Percentiles rank a stretch among this genome's conserved stretches.
These are phyloP conservation scores for Xestoiulus laeticollis DNA, from an alignment of 2,888 invertebrate genomes.

Conservation along the genomic window DNA sequence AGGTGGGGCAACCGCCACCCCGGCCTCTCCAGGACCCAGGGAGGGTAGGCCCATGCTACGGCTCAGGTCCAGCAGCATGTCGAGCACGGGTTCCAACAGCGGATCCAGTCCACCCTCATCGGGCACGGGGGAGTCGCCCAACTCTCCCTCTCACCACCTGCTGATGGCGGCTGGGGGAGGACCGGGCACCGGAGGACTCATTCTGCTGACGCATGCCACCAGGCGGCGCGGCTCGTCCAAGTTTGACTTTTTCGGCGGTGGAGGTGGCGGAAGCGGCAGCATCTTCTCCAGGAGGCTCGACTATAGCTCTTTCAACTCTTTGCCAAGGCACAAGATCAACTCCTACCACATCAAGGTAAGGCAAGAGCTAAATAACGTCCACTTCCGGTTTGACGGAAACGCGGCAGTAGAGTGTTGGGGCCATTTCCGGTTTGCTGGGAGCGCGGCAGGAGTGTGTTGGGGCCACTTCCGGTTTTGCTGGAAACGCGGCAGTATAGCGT, in stretches of 20 bases:
- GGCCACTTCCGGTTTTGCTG: no score
- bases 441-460: no score
- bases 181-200: conserved; percentile 7
- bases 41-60: conserved; percentile 56
- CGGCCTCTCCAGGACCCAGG: conserved; percentile 72
- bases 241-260: conserved; percentile 62
- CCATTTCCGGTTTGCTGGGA: no score
- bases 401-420: no score
- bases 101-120: conserved; percentile 59
- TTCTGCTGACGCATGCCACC: not conserved
- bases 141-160: conserved; percentile 52
- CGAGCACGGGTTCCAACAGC: conserved; percentile 64
- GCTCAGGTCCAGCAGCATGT: conserved; percentile 63
- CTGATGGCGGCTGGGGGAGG: not conserved
- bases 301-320: conserved; percentile 91
- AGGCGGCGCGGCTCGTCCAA: conserved; percentile 41
- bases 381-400: no score
- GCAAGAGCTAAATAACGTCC: not conserved
- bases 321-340: conserved; percentile 96
- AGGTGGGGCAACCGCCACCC: conserved; percentile 69
- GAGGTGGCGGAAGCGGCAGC: conserved; percentile 82
- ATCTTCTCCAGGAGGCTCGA: conserved; percentile 93
- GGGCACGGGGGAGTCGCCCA: conserved; percentile 56
- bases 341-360: conserved; percentile 99
- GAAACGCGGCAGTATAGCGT: no score